phyloP scores from a whole-genome alignment of 2,888 invertebrate species.

The Phlogophora meticulosa region DNA sequence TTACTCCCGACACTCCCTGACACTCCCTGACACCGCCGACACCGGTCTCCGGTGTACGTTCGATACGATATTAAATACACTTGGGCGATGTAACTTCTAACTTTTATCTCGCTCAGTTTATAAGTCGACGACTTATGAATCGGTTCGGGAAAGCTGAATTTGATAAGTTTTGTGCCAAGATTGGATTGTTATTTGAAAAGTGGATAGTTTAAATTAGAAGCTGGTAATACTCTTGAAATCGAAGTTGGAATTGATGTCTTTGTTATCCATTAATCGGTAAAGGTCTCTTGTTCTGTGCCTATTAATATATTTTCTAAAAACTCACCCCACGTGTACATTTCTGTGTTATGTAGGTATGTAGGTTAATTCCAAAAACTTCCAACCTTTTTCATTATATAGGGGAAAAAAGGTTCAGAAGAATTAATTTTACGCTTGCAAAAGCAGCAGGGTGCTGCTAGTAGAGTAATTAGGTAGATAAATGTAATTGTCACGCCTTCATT shows the following conservation, averaged over 20 bases:
- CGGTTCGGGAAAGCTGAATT: conserved; percentile 35
- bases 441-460: conserved; percentile 18
- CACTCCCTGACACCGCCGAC: conserved; percentile 54
- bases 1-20: conserved; percentile 36
- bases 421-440: conserved; percentile 47
- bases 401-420: conserved; percentile 37
- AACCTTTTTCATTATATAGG: conserved; percentile 34
- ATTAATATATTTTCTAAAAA: neutral
- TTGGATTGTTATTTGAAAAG: conserved; percentile 15
- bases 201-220: neutral
- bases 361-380: conserved; percentile 15
- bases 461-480: conserved; percentile 46
- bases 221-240: neutral
- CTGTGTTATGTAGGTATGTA: conserved; percentile 2
- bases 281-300: neutral
- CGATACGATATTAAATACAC: conserved; percentile 71
- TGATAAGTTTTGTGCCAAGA: conserved; percentile 21
- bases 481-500: conserved; percentile 42
- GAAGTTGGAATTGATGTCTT: too few species aligned
- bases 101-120: conserved; percentile 53
- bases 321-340: neutral
- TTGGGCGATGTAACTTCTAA: conserved; percentile 51
- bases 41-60: conserved; percentile 64
- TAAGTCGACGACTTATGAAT: conserved; percentile 51
- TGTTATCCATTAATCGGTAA: too few species aligned